phyloP scores from a whole-genome alignment of 53 echinoderm and acorn worm species.

The Antedon mediterranea region DNA sequence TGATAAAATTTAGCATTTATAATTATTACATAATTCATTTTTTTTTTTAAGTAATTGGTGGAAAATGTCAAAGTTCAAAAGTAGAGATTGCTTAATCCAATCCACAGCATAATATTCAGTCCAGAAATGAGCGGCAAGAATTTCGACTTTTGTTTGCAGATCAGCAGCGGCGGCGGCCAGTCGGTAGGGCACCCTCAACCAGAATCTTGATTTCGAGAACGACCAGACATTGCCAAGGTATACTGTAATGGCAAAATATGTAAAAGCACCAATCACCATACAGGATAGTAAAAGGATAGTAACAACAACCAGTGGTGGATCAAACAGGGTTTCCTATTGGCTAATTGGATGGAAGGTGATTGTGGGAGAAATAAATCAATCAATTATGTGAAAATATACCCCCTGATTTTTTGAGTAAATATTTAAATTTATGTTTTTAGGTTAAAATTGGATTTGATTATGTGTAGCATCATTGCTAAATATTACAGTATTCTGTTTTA shows the following conservation, averaged over 20 bases:
- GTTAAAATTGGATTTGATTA: too few species aligned
- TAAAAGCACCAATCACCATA: not conserved
- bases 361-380: too few species aligned
- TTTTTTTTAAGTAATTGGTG: too few species aligned
- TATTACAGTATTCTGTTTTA: too few species aligned
- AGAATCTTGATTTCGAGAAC: not conserved
- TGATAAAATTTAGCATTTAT: too few species aligned
- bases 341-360: not conserved
- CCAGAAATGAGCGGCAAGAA: not conserved
- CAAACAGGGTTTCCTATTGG: not conserved
- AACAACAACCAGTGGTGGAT: not conserved
- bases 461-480: too few species aligned
- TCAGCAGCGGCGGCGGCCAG: not conserved
- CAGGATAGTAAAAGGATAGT: not conserved
- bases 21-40: too few species aligned
- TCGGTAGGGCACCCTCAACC: not conserved
- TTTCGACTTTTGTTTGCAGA: too few species aligned
- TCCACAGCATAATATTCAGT: not conserved
- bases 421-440: too few species aligned
- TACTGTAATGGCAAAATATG: slow-evolving; percentile 1
- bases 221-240: not conserved
- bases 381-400: too few species aligned
- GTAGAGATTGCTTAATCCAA: not conserved
- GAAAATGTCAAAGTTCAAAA: too few species aligned
- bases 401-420: too few species aligned